Base-by-base conservation (phyloP, 2,888 invertebrate species). In the Calameuta pallipes region DNA sequence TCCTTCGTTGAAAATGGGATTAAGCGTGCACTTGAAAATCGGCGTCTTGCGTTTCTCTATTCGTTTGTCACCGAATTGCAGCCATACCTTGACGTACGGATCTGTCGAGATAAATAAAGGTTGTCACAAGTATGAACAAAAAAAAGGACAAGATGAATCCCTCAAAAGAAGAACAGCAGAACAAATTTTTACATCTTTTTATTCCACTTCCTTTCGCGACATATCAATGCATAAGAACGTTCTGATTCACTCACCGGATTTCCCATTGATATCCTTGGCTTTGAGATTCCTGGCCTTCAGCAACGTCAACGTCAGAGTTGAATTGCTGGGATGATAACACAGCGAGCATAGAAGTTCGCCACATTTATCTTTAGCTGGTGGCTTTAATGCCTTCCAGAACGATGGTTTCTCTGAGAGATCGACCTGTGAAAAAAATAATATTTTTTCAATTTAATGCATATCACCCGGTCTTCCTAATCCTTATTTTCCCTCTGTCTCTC, bases 21-120 rank as follows among this genome's bases (percentile, higher is more conserved):
- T 98, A 86, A 98, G 93, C 76, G 97, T 98, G 92, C 97, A 97
- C 89, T 97, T 97, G 92, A 97, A 97, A 90, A 98, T 96, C 81
- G 97, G 97, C 77, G 98, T 98, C 94, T 98, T 98, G 92, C 97
- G 96, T 90, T 98, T 98, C 92, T 98, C 98, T 86, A 98, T 96
- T 86, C 97, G 95, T 88, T 98, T 98, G 90, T 98, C 98, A 69
- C 98, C 98, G 89, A 98, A 98, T 88, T 98, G 97, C 74, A 98
- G 94, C 98, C 98, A 98, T 23, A 98, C 97, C 92, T 98, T 98
- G n/a, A 98, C 98, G 92, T 98, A 98, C 0, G 98, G 98, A 95
- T 98, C 98, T 98, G 94, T 15, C 31, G 12, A 33, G 15, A 33
- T 31, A 71, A 33, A 71, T 30, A 4, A 15, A 56, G 23, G 56